phyloP scores from a whole-genome alignment of 1,140 invertebrate species.

The Rhagoletis zephyria region DNA sequence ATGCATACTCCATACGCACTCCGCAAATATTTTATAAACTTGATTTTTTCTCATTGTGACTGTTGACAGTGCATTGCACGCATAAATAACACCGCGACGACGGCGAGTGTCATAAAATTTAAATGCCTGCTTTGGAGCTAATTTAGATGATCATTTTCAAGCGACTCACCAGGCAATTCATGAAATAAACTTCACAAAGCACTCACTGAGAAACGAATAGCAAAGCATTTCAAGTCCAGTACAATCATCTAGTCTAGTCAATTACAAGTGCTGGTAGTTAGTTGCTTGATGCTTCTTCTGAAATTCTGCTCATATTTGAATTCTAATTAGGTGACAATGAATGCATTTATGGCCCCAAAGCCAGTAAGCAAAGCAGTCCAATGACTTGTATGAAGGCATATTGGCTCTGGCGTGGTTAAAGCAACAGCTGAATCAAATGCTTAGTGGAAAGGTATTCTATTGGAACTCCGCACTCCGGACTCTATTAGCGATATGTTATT shows the following conservation, averaged over 20 bases:
- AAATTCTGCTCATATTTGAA: too few relatives aligned
- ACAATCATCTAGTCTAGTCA: too few relatives aligned
- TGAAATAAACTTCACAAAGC: constrained; percentile 11
- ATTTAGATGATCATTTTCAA: constrained; percentile 48
- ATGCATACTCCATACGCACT: neutral
- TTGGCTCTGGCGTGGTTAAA: neutral
- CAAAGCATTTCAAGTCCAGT: too few relatives aligned
- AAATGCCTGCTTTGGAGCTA: constrained; percentile 50
- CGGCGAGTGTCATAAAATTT: constrained; percentile 50
- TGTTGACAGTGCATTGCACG: constrained; percentile 41
- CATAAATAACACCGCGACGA: constrained; percentile 43
- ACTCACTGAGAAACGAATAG: neutral
- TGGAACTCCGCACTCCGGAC: too few relatives aligned
- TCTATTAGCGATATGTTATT: too few relatives aligned
- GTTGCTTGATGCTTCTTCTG: too few relatives aligned
- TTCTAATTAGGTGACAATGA: too few relatives aligned
- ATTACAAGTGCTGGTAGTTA: too few relatives aligned
- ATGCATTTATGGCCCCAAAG: too few relatives aligned
- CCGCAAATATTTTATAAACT: neutral
- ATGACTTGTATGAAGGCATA: neutral
- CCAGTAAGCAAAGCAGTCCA: neutral
- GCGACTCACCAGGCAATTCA: constrained; percentile 9
- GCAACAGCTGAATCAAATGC: neutral
- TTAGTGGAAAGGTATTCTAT: neutral
- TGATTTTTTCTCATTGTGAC: neutral